Evolutionary conservation across 1,140 invertebrate genomes (phyloP).

Genomic region (Brachionus paranguensis): DNA sequence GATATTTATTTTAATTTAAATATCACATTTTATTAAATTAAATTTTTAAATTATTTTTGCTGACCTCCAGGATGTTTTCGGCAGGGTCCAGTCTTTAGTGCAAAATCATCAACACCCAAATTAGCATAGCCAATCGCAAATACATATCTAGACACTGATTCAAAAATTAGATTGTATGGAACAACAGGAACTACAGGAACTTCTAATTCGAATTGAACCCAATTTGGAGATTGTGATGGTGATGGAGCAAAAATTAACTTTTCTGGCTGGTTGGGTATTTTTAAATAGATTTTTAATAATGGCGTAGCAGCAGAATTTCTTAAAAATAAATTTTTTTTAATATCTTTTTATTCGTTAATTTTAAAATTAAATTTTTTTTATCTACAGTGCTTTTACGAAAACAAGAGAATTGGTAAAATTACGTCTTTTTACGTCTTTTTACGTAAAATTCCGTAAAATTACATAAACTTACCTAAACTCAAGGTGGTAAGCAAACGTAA

Average conservation of each 20-base stretch:
- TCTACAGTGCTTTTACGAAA: too few relatives aligned
- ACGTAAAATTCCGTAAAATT: too few relatives aligned
- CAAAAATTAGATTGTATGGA: background rate
- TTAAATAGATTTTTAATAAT: background rate
- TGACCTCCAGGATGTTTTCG: background rate
- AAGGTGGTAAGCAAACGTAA: too few relatives aligned
- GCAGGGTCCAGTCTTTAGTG: background rate
- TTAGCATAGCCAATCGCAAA: background rate
- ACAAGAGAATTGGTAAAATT: too few relatives aligned
- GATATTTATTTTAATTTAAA: too few relatives aligned
- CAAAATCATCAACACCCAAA: constrained; percentile 38
- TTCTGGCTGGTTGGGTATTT: background rate
- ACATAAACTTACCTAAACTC: too few relatives aligned
- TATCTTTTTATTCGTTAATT: too few relatives aligned
- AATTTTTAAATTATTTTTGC: too few relatives aligned
- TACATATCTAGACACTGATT: background rate
- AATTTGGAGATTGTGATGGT: background rate
- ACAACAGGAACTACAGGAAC: background rate
- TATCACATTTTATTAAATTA: too few relatives aligned
- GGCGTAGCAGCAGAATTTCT: background rate
- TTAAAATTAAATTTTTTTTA: too few relatives aligned
- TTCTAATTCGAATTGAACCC: constrained; percentile 13
- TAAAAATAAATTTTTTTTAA: background rate
- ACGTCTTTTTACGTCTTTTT: too few relatives aligned
- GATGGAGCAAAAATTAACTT: background rate